phyloP scores from a whole-genome alignment of 2,113 vertebrate species.

The Megaceryle torquata region DNA sequence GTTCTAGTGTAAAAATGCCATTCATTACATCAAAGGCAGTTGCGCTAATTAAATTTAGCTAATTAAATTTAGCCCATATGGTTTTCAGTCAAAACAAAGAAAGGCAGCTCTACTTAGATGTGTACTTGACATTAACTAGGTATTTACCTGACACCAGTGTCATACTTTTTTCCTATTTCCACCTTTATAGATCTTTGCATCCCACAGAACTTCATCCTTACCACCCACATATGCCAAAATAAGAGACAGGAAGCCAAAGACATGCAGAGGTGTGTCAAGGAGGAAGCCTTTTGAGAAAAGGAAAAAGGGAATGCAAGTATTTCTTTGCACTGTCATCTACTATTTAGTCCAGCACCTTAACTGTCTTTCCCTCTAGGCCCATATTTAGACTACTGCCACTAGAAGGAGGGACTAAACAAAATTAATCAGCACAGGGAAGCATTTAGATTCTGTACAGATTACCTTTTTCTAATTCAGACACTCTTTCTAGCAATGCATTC shows the following conservation, averaged over 20 bases:
- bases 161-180: background rate
- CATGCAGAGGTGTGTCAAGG: background rate
- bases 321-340: background rate
- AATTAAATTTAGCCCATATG: background rate
- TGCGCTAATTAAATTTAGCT: background rate
- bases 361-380: background rate
- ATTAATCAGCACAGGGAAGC: background rate
- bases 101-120: background rate
- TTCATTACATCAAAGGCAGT: background rate
- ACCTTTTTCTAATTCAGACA: slow-evolving; percentile 94
- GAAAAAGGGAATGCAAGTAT: background rate
- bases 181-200: background rate
- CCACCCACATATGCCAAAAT: background rate
- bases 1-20: background rate
- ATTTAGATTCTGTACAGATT: background rate
- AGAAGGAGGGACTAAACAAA: background rate
- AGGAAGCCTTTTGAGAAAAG: background rate
- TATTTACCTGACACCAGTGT: background rate
- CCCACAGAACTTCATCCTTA: slow-evolving; percentile 6
- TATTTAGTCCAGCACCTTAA: background rate
- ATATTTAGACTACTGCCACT: background rate
- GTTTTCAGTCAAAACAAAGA: background rate
- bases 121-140: background rate
- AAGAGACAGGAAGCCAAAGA: slow-evolving; percentile 6
- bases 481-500: slow-evolving; percentile 90